Evolutionary conservation across 2,113 vertebrate genomes (phyloP).

Genomic region (Chamaetylas fuelleborni): DNA sequence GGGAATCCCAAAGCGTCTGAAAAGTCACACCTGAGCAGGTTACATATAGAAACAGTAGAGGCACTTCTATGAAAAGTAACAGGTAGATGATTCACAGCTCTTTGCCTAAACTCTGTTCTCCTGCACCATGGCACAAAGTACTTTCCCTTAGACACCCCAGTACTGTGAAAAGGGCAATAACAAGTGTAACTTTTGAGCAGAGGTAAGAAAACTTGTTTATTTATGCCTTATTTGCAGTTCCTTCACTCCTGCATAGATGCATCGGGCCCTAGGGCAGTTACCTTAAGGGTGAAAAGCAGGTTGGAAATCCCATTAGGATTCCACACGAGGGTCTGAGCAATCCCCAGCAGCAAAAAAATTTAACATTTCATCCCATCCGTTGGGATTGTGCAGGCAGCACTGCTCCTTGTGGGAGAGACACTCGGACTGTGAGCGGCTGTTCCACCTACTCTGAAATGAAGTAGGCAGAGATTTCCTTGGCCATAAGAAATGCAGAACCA

Average conservation of each 20-base stretch:
- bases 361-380: neutral
- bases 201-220: neutral
- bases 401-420: fast-evolving
- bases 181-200: neutral
- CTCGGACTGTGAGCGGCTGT: fast-evolving
- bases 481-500: neutral
- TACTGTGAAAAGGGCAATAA: neutral
- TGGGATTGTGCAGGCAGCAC: neutral
- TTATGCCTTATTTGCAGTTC: neutral
- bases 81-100: neutral
- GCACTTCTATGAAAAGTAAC: too few species aligned
- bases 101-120: neutral
- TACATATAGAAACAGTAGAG: neutral
- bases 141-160: neutral
- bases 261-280: neutral
- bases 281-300: neutral
- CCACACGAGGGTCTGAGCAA: neutral
- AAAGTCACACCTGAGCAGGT: neutral
- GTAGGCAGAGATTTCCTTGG: neutral
- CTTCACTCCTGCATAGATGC: neutral
- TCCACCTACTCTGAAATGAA: neutral
- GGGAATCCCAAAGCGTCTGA: neutral
- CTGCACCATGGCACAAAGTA: fast-evolving
- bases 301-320: neutral
- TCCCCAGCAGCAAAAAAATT: neutral